Evolutionary conservation across 2,888 invertebrate species (phyloP).

Genomic region (Pyrgus malvae): DNA sequence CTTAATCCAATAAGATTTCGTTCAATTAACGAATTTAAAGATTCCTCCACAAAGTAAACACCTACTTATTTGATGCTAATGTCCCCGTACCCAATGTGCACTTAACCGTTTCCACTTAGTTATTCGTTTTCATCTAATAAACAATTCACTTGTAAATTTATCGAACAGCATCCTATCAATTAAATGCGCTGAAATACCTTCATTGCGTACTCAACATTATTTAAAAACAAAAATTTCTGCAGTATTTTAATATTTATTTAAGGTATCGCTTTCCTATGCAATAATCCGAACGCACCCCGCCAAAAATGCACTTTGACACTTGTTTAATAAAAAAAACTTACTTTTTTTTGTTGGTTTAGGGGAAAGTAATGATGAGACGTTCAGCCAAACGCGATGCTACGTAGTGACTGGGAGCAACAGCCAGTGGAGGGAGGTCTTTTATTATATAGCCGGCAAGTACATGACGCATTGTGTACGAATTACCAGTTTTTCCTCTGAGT

Average conservation of each 20-base stretch:
- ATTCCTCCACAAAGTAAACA: too few relatives aligned
- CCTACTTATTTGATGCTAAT: not conserved
- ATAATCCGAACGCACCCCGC: constrained; percentile 1
- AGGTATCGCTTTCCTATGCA: not conserved
- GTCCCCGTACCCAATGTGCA: constrained; percentile 17
- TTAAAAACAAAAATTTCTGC: too few relatives aligned
- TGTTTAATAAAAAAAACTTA: constrained; percentile 45
- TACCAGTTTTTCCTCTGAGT: constrained; percentile 37
- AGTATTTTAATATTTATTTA: too few relatives aligned
- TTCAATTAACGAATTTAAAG: too few relatives aligned
- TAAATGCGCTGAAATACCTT: too few relatives aligned
- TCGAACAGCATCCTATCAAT: not conserved
- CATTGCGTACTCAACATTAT: too few relatives aligned
- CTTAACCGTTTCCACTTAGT: constrained; percentile 12
- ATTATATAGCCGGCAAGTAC: constrained; percentile 48
- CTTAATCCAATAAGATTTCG: too few relatives aligned
- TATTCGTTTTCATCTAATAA: not conserved
- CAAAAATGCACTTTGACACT: constrained; percentile 10
- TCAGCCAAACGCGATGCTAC: constrained; percentile 40
- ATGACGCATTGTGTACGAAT: constrained; percentile 22
- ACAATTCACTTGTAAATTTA: not conserved
- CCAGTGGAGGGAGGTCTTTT: constrained; percentile 51
- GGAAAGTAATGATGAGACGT: constrained; percentile 37
- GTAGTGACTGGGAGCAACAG: constrained; percentile 48
- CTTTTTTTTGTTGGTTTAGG: constrained; percentile 44